A percentile compares a stretch with the other conserved stretches of the same genome.
Conservation (phyloP, 2,888 invertebrate genomes). For the Aleiodes testaceus region DNA sequence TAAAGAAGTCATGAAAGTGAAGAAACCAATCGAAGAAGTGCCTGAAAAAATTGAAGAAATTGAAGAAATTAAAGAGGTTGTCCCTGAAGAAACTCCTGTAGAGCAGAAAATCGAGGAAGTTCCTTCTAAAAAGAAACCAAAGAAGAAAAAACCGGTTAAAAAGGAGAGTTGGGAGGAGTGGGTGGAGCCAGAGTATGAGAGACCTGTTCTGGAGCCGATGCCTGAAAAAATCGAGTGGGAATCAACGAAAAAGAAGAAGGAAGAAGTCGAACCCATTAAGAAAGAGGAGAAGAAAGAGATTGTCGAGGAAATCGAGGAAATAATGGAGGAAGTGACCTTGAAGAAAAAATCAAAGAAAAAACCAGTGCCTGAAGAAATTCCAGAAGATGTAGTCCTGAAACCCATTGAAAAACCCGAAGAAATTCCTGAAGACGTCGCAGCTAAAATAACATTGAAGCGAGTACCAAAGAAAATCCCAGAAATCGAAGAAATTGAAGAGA, state of each 20-base stretch:
- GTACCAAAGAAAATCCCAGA: constrained; percentile 66
- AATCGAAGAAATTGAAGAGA: constrained; percentile 56
- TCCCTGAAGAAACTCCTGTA: constrained; percentile 62
- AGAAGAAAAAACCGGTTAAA: constrained; percentile 54
- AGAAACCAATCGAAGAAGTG: constrained; percentile 59
- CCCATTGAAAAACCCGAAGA: constrained; percentile 64
- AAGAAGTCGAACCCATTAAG: constrained; percentile 52
- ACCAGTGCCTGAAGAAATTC: background rate
- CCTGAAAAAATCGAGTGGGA: constrained; percentile 69
- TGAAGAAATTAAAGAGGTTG: constrained; percentile 57
- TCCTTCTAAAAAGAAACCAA: constrained; percentile 62
- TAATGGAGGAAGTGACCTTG: constrained; percentile 41
- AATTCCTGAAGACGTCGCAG: constrained; percentile 57
- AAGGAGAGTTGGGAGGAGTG: constrained; percentile 61
- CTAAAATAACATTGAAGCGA: constrained; percentile 59
- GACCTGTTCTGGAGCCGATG: constrained; percentile 70
- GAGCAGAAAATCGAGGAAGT: constrained; percentile 71
- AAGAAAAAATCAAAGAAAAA: constrained; percentile 52
- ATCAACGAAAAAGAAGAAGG: constrained; percentile 62
- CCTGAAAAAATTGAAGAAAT: constrained; percentile 56
- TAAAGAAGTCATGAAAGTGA: too few relatives aligned
- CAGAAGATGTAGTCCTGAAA: constrained; percentile 48
- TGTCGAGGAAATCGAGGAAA: constrained; percentile 60
- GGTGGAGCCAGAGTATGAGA: constrained; percentile 69
- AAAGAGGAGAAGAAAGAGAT: constrained; percentile 54